phyloP scores from a whole-genome alignment of 1,140 invertebrate species.

The Bombus vancouverensis region DNA sequence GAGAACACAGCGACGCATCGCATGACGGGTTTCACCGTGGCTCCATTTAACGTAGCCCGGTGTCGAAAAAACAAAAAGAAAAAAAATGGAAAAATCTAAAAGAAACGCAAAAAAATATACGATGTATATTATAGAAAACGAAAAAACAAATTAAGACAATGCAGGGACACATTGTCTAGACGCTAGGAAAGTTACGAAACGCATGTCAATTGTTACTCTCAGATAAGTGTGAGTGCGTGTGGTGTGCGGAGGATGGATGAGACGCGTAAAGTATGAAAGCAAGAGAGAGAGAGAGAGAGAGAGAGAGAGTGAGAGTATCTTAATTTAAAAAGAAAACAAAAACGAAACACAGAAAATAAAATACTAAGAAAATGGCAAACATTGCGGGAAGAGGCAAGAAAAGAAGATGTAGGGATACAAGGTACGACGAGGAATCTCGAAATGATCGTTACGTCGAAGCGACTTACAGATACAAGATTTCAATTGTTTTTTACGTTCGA shows the following conservation, averaged over 20 bases:
- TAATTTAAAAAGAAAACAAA: constrained; percentile 10
- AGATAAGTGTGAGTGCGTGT: constrained; percentile 72
- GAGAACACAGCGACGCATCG: constrained; percentile 4
- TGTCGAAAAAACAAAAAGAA: neutral
- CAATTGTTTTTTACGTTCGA: neutral
- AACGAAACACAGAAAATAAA: neutral
- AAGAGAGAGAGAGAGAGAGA: constrained; percentile 22
- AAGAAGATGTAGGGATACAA: neutral
- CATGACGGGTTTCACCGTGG: constrained; percentile 22
- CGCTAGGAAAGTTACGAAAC: constrained; percentile 80
- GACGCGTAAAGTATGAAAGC: constrained; percentile 20
- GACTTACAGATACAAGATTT: neutral
- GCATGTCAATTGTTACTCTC: constrained; percentile 79
- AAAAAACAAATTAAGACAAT: constrained; percentile 45
- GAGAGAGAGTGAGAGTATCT: constrained; percentile 25
- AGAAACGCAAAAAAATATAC: constrained; percentile 29
- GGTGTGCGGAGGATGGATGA: constrained; percentile 50
- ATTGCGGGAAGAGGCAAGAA: neutral
- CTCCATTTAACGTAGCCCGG: neutral
- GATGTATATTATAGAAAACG: constrained; percentile 29
- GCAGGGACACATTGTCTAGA: constrained; percentile 62
- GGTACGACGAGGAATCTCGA: neutral
- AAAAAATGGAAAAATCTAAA: neutral
- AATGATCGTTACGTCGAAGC: constrained; percentile 4
- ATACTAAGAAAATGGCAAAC: neutral